Base-by-base conservation (phyloP, 2,113 vertebrate genomes). In the Rhagologus leucostigma region DNA sequence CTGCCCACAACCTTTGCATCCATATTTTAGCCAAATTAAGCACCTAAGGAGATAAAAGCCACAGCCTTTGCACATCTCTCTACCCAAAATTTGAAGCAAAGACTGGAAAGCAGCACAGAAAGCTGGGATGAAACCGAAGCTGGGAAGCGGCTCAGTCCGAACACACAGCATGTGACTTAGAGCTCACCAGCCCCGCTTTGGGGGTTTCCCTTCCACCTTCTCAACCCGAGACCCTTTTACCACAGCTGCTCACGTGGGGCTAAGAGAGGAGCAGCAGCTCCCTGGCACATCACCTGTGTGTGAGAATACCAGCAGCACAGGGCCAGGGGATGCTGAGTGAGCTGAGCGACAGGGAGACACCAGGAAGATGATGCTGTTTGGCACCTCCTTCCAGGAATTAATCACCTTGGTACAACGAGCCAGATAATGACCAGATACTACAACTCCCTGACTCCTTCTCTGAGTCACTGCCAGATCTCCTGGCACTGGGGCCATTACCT, bases 401-500 rank as follows among this genome's bases (percentile, higher is more conserved):
- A 53, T 23, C n/a, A 20, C 41, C 32, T 37, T 26, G 19, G 8
- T 53, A 27, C 35, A 47, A 60, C 0, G 0, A 76, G 12, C 21
- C 62, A 52, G 32, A 26, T 29, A 49, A 59, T 2, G 17, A 79
- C 3, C 65, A 71, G 30, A 56, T 26, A 49, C 32, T 11, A 35
- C 67, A 76, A 24, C 14, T 64, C 63, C 32, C 79, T 21, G 24
- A 83, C 16, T 53, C n/a, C 55, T 39, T 13, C 13, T 19, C 37
- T 5, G n/a, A 56, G 47, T 12, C 22, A 6, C 16, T 33, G 9
- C 18, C 69, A 67, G n/a, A 11, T 6, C 20, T 33, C 46, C 24
- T 13, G 20, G 46, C 1, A 2, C 1, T 29, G 30, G 37, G 29
- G 52, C 17, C 29, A 21, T 49, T 98, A 99, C 99, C 98, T 99